Evolutionary conservation across 2,113 vertebrate species (phyloP).

Genomic region (Neopipo cinnamomea): DNA sequence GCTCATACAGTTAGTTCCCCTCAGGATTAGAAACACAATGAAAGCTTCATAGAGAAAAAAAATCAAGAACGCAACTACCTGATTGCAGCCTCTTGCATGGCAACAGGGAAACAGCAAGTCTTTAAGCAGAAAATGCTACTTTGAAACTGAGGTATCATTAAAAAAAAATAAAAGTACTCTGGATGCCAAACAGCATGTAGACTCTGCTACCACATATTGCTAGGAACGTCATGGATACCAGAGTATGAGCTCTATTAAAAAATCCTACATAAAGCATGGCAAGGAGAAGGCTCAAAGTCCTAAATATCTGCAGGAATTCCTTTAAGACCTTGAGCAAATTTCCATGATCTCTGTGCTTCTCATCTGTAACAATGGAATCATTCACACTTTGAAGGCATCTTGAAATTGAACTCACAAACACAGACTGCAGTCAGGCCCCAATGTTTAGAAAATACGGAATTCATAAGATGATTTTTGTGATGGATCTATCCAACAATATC

Average conservation of each 20-base stretch:
- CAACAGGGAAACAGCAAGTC: background rate
- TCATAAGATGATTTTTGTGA: background rate
- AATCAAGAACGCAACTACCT: background rate
- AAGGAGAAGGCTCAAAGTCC: background rate
- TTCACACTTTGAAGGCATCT: background rate
- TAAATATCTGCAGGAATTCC: background rate
- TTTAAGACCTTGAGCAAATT: background rate
- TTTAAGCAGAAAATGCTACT: background rate
- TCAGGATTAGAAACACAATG: conserved; percentile 13
- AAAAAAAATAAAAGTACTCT: background rate
- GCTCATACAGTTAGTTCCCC: background rate
- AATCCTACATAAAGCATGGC: background rate
- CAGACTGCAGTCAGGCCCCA: background rate
- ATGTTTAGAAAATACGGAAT: background rate
- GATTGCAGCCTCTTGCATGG: background rate
- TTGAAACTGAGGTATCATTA: conserved; percentile 21
- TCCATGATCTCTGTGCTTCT: background rate
- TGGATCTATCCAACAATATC: background rate
- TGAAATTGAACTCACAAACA: background rate
- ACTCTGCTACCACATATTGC: background rate
- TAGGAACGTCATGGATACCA: background rate
- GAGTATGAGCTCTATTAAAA: background rate
- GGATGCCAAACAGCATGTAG: background rate
- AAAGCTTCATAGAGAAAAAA: background rate
- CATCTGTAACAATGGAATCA: background rate